Evolutionary conservation across 1,140 invertebrate species (phyloP), one percentile per base, ranked within the genome.

Genomic region (Drosophila persimilis): DNA sequence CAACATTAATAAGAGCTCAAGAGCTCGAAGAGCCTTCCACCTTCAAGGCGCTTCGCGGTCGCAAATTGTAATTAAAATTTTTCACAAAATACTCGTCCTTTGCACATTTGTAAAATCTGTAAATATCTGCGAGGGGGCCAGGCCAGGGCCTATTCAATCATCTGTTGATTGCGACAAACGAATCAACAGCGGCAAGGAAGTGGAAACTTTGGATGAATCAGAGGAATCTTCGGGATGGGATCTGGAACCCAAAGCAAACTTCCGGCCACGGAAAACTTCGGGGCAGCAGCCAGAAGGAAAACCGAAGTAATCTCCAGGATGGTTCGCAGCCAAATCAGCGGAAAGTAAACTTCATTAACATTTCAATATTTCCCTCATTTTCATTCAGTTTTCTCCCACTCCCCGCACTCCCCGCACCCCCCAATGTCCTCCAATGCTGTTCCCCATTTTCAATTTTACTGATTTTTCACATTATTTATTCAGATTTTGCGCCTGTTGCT

Each of bases 291-390:
- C 43, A 31, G 39, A 15, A 50, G 53, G 45, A n/a, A 48, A 22
- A 39, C 13, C 55, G 59, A 55, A 75, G 55, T 39, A 39, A 39
- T 58, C 60, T 65, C 67, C 26, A 60, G 39, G 61, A 61, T 75
- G 50, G 54, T 63, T 56, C 57, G 76, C 75, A 61, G 74, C 35
- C 35, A 88, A 86, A 86, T 86, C 81, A 86, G 62, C 80, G 77
- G 70, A 86, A 86, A 76, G 83, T 73, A 86, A 86, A 86, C 83
- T 88, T 86, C 78, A 83, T 86, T 80, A 86, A 77, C 83, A 86
- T 86, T 88, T 86, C 78, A 86, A 86, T 86, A 86, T 81, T 86
- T 77, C 53, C 24, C 48, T 55, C 24, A 39, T 47, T 35, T 46
- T 63, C 22, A 6, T 20, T 59, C 41, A 26, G 2, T 24, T 31